Evolutionary conservation across 2,888 invertebrate genomes (phyloP).

Genomic region (Tachina grossa): DNA sequence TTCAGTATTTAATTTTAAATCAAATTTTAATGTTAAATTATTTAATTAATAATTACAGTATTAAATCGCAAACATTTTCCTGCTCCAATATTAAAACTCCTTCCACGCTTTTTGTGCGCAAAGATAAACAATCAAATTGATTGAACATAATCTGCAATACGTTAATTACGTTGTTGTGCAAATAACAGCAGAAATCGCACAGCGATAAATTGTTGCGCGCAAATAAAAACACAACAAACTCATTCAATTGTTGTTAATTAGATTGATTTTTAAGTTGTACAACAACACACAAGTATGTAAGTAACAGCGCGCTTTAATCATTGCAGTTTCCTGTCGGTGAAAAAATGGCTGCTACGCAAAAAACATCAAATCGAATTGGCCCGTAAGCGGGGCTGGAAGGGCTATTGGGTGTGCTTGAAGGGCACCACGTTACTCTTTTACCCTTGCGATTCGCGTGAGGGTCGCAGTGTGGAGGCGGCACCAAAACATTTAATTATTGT

Average conservation of each 20-base stretch:
- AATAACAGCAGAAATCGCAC: background rate
- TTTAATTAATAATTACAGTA: too few species aligned
- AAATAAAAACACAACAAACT: constrained; percentile 16
- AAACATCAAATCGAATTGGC: constrained; percentile 98
- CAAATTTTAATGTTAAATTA: too few species aligned
- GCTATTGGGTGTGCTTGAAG: constrained; percentile 99
- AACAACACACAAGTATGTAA: background rate
- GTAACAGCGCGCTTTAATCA: constrained; percentile 9
- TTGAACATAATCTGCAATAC: too few species aligned
- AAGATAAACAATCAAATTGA: too few species aligned
- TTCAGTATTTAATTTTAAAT: too few species aligned
- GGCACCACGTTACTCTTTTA: constrained; percentile 98
- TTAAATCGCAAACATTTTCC: too few species aligned
- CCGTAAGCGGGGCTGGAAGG: constrained; percentile 98
- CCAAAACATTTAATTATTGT: constrained; percentile 98
- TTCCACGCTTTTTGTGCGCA: too few species aligned
- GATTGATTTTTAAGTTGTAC: constrained; percentile 11
- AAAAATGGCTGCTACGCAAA: constrained; percentile 98
- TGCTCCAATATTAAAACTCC: too few species aligned
- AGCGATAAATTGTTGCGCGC: background rate
- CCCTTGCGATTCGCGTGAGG: constrained; percentile 96
- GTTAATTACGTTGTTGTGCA: background rate
- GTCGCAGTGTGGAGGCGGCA: constrained; percentile 94
- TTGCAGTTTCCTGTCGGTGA: constrained; percentile 96
- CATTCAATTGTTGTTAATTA: constrained; percentile 27